Evolutionary conservation across 2,888 invertebrate species (phyloP).

Genomic region (Athalia rosae): DNA sequence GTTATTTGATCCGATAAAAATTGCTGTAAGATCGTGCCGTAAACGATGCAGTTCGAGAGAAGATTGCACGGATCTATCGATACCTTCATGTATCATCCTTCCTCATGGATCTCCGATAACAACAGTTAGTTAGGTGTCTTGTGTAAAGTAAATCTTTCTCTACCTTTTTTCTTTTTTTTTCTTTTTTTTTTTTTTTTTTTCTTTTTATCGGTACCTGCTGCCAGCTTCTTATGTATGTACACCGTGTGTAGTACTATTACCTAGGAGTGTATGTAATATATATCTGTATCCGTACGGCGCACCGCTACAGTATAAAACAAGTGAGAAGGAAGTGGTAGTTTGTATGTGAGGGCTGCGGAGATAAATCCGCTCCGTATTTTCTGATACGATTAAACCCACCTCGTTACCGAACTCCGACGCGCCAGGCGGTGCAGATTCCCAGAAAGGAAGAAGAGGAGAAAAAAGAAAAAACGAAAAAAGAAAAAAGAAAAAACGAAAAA

Average conservation of each 20-base stretch:
- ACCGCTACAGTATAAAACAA: no score
- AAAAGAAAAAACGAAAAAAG: neutral
- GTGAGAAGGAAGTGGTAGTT: no score
- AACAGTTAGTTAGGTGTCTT: neutral
- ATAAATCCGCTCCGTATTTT: neutral
- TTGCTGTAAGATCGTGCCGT: no score
- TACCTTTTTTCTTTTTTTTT: neutral
- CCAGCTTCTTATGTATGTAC: neutral
- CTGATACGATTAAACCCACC: slow-evolving; percentile 41
- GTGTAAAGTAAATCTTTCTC: neutral
- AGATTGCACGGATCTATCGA: slow-evolving; percentile 33
- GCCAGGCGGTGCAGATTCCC: neutral
- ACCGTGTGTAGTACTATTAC: no score
- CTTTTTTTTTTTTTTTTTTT: neutral
- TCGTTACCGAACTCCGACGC: slow-evolving; percentile 33
- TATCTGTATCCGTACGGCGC: no score
- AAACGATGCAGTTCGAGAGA: neutral
- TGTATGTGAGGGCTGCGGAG: no score
- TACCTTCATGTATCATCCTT: slow-evolving; percentile 22
- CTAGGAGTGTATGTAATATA: no score
- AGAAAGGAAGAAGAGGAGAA: slow-evolving; percentile 4
- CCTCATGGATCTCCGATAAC: slow-evolving; percentile 1
- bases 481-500: neutral
- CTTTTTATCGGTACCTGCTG: neutral
- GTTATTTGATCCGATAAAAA: no score